Evolutionary conservation across 2,113 vertebrate species (phyloP), one percentile per base, ranked within the genome.

Genomic region (Philantomba maxwellii): DNA sequence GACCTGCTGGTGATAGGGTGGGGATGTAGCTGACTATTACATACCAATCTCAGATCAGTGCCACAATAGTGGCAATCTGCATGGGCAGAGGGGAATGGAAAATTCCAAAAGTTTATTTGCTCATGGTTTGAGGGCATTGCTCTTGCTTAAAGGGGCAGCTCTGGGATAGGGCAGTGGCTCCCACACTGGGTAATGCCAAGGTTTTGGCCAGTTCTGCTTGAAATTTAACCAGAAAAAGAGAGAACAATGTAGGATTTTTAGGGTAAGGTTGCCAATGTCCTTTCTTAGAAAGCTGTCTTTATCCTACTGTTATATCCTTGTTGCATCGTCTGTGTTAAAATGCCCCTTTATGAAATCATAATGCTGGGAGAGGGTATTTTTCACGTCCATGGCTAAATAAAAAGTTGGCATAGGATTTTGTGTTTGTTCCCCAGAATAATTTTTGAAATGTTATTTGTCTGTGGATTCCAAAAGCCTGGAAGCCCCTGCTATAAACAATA

Each of bases 241-340:
- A 82, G 60, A 84, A 60, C 49, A 87, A 39, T 66, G 21, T 8
- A 51, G 75, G 60, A 77, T 97, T 93, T 96, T 96, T 62, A 89
- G 89, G 57, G 70, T 78, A 73, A 91, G 53, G 6, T 91, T 91
- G 88, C 89, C 88, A 85, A 92, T 36, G 25, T 88, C 94, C 86
- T 96, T 97, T 97, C 97, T 95, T 97, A 96, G 95, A 96, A 96
- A 91, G 51, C 89, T 96, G 45, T 87, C 78, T 96, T 83, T 97
- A 84, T 87, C 97, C 87, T 95, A 77, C 91, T 78, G 45, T 92
- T 84, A 78, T 77, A 97, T 75, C 53, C 81, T 97, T 81, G 86
- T 77, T 49, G 51, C n/a, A 87, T 91, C 94, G 91, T 80, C 95
- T 78, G 80, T 84, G 60, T 97, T 96, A 91, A 96, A 95, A 97